Percentiles rank a stretch among this genome's conserved stretches.
These are phyloP conservation scores for Drosophila sturtevanti DNA, from an alignment of 1,140 invertebrate genomes.

Conservation along the genomic window DNA sequence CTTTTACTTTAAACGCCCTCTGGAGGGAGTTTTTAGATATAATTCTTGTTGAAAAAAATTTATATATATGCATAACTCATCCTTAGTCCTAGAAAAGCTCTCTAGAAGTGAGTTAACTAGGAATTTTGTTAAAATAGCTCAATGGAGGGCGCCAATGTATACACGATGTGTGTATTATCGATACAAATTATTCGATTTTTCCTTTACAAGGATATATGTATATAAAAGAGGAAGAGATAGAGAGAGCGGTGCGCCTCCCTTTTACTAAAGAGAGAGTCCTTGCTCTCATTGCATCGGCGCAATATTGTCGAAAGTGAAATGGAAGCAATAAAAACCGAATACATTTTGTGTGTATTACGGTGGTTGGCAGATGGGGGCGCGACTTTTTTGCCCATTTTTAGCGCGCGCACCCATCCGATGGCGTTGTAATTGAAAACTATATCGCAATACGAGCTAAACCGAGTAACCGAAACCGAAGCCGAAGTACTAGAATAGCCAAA, in stretches of 20 bases:
- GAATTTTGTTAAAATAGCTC: neutral
- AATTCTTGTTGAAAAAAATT: neutral
- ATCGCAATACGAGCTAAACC: slow-evolving; percentile 43
- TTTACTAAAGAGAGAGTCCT: slow-evolving; percentile 8
- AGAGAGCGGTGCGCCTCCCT: slow-evolving; percentile 12
- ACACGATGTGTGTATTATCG: neutral
- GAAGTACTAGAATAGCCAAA: slow-evolving; percentile 34
- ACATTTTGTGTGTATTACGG: slow-evolving; percentile 64
- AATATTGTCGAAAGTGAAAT: slow-evolving; percentile 35
- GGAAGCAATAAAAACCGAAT: slow-evolving; percentile 52
- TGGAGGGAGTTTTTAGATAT: neutral
- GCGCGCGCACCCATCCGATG: slow-evolving; percentile 47
- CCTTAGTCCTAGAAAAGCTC: neutral
- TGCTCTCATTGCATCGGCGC: slow-evolving; percentile 34
- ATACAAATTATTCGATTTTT: neutral
- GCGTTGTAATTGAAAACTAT: slow-evolving; percentile 73
- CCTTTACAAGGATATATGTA: neutral
- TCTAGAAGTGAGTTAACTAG: neutral
- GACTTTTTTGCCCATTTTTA: slow-evolving; percentile 67
- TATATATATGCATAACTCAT: neutral
- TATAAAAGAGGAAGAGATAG: neutral
- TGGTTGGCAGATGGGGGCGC: slow-evolving; percentile 56
- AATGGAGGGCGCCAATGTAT: neutral
- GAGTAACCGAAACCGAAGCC: slow-evolving; percentile 26
- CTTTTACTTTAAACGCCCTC: neutral